phyloP scores from a whole-genome alignment of 2,797 vertebrate species.

The Sebastes oblongus region DNA sequence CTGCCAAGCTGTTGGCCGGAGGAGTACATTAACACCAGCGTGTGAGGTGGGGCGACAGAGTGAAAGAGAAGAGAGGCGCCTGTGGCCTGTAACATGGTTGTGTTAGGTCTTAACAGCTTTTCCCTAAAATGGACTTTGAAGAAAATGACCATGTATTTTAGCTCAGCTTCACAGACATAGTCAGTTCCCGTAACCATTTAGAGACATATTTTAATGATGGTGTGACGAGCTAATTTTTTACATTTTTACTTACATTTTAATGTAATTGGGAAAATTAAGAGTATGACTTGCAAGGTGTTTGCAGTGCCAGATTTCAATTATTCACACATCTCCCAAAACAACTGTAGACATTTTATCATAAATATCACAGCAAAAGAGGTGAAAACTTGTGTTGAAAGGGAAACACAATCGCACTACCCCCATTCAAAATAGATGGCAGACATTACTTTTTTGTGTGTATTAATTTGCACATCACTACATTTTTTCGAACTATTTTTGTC shows the following conservation, averaged over 20 bases:
- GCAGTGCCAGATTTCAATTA: background rate
- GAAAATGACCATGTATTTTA: constrained; percentile 15
- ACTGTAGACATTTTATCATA: background rate
- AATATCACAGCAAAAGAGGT: background rate
- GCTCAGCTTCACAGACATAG: background rate
- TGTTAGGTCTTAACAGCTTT: constrained; percentile 56
- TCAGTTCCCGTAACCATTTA: background rate
- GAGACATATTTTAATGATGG: background rate
- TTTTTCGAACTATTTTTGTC: no score
- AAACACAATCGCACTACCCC: no score
- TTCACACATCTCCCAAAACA: constrained; percentile 4
- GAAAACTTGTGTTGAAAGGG: background rate
- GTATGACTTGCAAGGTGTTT: background rate
- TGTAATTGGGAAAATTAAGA: background rate
- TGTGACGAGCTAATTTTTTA: background rate
- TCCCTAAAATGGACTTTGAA: constrained; percentile 49
- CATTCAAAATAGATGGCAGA: no score
- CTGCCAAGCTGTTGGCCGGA: constrained; percentile 68
- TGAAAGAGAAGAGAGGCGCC: constrained; percentile 68
- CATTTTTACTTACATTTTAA: background rate
- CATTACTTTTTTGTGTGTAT: no score
- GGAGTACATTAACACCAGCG: constrained; percentile 76
- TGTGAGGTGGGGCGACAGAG: constrained; percentile 59
- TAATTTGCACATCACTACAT: no score
- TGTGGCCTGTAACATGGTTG: constrained; percentile 55